Evolutionary conservation across 2,113 vertebrate genomes (phyloP), one percentile per base, ranked within the genome.

Genomic region (Phycodurus eques): DNA sequence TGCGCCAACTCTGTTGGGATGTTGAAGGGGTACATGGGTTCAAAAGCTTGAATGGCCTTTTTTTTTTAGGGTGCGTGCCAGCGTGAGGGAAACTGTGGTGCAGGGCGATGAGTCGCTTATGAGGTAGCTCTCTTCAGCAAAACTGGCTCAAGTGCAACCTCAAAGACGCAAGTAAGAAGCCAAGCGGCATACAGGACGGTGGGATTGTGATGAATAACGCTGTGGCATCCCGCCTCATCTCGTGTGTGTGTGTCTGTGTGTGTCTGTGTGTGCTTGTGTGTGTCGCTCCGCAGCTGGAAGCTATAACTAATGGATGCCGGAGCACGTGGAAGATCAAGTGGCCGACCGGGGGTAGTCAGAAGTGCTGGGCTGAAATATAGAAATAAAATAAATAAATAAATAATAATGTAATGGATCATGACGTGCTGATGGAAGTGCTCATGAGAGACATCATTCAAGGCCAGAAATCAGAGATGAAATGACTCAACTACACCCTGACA

Each of bases 251-350:
- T 49, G 47, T n/a, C n/a, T 27, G n/a, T 75, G 63, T 61, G 57
- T 61, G 19, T 53, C 17, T 53, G 47, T 49, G 47, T 17, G 14
- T n/a, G 49, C 9, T 19, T n/a, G 54, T 27, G n/a, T 75, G 63
- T 61, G 57, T 61, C 51, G 19, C 67, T 64, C 57, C 67, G 20
- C 54, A 71, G 75, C 73, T 80, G 63, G 71, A 73, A 65, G 68
- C 64, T 74, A 75, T 83, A 68, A 81, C 76, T 78, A 71, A 84
- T 82, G 68, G 69, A 75, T 84, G 61, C 79, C 80, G 42, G 65
- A 71, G 71, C 46, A 59, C 73, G 66, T 63, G 64, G 19, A 77
- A 65, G 68, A 79, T 73, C 47, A 75, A 82, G 68, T 19, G n/a
- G 31, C n/a, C 51, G 70, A 49, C 27, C 13, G 64, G 33, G 70